phyloP scores from a whole-genome alignment of 1,140 invertebrate species.

The Mya arenaria region DNA sequence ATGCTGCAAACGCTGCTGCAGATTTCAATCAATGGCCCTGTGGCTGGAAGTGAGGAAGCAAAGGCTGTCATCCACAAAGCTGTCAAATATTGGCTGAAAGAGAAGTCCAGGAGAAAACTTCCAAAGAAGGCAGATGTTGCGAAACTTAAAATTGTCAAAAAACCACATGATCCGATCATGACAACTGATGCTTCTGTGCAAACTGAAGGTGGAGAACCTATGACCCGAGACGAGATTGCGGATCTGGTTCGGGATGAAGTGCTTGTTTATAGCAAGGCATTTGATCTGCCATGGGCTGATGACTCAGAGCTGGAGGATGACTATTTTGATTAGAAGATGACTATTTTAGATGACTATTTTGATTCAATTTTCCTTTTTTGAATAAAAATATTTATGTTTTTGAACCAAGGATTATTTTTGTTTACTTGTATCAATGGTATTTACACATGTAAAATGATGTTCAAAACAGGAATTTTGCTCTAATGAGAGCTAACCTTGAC shows the following conservation, averaged over 20 bases:
- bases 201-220: not conserved
- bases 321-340: not conserved
- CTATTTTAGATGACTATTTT: too few species aligned
- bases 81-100: not conserved
- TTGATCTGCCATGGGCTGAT: not conserved
- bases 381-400: too few species aligned
- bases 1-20: conserved; percentile 3
- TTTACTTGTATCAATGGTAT: too few species aligned
- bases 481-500: too few species aligned
- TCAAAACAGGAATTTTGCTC: too few species aligned
- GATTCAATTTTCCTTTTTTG: too few species aligned
- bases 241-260: not conserved
- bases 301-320: not conserved
- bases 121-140: not conserved
- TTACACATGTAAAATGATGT: too few species aligned
- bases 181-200: not conserved
- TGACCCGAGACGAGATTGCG: not conserved
- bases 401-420: too few species aligned
- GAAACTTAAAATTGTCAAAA: too few species aligned
- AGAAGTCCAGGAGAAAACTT: not conserved
- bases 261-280: not conserved
- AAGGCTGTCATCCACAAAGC: not conserved
- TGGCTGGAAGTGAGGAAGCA: not conserved
- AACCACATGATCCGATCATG: too few species aligned
- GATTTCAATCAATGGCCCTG: not conserved